Evolutionary conservation across 2,113 vertebrate species (phyloP).

Genomic region (Dasyprocta punctata): DNA sequence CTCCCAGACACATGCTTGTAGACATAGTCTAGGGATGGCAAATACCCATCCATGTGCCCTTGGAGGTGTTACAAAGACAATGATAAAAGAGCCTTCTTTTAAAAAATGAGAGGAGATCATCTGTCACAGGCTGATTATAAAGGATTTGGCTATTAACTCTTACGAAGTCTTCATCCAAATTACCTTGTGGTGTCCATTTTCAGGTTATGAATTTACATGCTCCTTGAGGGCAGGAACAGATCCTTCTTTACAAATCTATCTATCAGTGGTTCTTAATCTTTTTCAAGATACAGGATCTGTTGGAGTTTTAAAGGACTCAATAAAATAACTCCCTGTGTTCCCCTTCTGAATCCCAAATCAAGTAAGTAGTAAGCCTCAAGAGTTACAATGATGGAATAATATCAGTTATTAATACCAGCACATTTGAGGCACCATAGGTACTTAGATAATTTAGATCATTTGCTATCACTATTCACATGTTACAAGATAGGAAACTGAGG

Average conservation of each 20-base stretch:
- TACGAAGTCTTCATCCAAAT: neutral
- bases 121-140: neutral
- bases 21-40: neutral
- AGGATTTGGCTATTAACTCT: neutral
- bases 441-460: neutral
- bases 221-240: neutral
- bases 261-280: neutral
- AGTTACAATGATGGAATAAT: neutral
- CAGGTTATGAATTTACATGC: neutral
- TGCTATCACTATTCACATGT: neutral
- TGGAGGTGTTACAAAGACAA: neutral
- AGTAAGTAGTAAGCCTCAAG: neutral
- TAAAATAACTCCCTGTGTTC: neutral
- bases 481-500: neutral
- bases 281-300: neutral
- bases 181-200: neutral
- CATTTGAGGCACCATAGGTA: neutral
- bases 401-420: neutral
- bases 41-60: neutral
- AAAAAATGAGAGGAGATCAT: neutral
- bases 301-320: neutral
- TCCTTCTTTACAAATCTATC: neutral
- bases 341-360: neutral
- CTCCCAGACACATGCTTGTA: neutral
- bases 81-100: constrained; percentile 34